Base-by-base conservation (phyloP, 2,888 invertebrate genomes). In the Heliconius hortense region DNA sequence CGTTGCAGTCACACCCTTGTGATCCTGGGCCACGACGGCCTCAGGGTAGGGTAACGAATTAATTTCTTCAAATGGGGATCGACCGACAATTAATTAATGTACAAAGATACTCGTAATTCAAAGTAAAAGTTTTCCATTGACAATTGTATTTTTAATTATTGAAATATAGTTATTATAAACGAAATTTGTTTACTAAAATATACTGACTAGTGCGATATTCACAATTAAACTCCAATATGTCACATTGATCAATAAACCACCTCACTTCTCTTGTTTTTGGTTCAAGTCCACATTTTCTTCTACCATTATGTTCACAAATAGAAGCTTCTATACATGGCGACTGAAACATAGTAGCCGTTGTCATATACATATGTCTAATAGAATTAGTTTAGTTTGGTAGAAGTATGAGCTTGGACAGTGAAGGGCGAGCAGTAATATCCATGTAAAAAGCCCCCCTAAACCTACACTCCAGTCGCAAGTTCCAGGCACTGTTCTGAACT, bases 151-250 rank as follows among this genome's bases (percentile, higher is more conserved):
- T 15, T 43, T 4, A 2, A 43, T 43, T 4, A 43, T 43, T 15
- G 4, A 43, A 43, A 43, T 43, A 43, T 15, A 43, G 4, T 43
- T 15, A 7, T 56, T 56, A 53, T 18, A 53, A 53, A 35, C 35
- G 1, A 10, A 35, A 35, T 35, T 35, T 10, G 10, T 35, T 35
- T 43, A 43, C 48, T 48, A 48, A 48, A 21, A n/a, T 64, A 28
- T 31, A 72, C 85, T 84, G 79, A 92, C 93, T 77, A 2, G 84
- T 87, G 74, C 83, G 87, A 80, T 92, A 91, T 85, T 92, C 87
- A 75, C 93, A 93, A 78, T 93, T 93, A 72, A 89, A 90, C 79
- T 93, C 93, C 8, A 86, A 60, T 67, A 91, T 78, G 68, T 92
- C 90, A 80, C 93, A 93, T 35, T 76, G 80, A 76, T 93, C 89